Percentiles rank a stretch among this genome's conserved stretches.
phyloP scores from a whole-genome alignment of 1,140 invertebrate species.

The Lethrus apterus region DNA sequence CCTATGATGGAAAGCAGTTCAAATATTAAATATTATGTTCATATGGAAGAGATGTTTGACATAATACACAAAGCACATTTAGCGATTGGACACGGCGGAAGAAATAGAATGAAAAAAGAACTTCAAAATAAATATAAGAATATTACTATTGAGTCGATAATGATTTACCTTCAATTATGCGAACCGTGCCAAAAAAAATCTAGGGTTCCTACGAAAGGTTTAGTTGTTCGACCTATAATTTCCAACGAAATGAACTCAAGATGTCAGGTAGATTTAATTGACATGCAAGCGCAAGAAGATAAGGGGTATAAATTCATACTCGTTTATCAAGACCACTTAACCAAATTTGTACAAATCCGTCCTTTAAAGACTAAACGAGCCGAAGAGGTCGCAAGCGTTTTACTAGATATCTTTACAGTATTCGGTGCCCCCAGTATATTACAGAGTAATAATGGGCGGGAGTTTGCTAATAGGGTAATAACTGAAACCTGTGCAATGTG shows the following conservation, averaged over 20 bases:
- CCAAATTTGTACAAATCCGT: constrained; percentile 39
- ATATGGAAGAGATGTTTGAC: constrained; percentile 1
- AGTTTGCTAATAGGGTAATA: constrained; percentile 19
- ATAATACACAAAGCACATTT: constrained; percentile 1
- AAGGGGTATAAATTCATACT: constrained; percentile 40
- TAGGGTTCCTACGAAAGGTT: constrained; percentile 27
- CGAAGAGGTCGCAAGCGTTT: constrained; percentile 26
- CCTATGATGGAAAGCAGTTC: too few relatives aligned
- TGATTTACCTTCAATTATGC: constrained; percentile 1
- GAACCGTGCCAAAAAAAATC: constrained; percentile 13
- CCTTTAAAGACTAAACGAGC: constrained; percentile 34
- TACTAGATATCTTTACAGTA: constrained; percentile 30
- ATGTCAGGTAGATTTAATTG: constrained; percentile 46
- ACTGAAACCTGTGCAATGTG: constrained; percentile 16
- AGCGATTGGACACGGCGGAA: neutral
- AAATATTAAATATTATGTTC: too few relatives aligned
- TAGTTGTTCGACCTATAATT: constrained; percentile 36
- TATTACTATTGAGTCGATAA: constrained; percentile 7
- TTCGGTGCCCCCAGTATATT: constrained; percentile 33
- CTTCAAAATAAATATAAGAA: constrained; percentile 5
- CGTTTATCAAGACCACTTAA: constrained; percentile 43
- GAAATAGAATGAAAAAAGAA: constrained; percentile 1
- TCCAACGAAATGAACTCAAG: constrained; percentile 35
- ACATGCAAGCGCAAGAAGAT: too few relatives aligned
- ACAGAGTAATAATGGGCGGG: constrained; percentile 34